A percentile compares a stretch with the other conserved stretches of the same genome.
These are phyloP conservation scores for Eumerus sabulonum DNA, from an alignment of 2,888 invertebrate species.

Conservation along the genomic window DNA sequence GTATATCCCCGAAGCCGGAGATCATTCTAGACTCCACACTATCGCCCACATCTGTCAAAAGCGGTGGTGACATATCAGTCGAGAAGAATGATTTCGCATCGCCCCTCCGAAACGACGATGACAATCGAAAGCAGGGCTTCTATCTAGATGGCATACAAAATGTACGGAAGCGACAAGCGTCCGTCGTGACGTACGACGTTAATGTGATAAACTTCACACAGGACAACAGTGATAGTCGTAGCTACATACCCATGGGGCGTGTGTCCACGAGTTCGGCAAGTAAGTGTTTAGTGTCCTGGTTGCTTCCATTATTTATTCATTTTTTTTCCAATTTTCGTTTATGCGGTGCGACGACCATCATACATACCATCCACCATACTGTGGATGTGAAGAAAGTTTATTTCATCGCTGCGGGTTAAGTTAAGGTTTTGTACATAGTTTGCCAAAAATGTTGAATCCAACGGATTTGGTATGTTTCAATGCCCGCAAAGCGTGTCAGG, in stretches of 20 bases:
- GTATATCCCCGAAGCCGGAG: constrained; percentile 78
- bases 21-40: constrained; percentile 78
- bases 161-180: constrained; percentile 77
- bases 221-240: constrained; percentile 77
- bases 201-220: constrained; percentile 79
- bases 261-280: constrained; percentile 79
- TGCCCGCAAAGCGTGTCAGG: too few species aligned
- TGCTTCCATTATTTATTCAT: neutral
- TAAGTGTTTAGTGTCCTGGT: constrained; percentile 71
- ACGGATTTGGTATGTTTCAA: too few species aligned
- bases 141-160: constrained; percentile 73
- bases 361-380: too few species aligned
- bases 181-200: constrained; percentile 79
- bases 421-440: too few species aligned
- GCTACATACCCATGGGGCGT: constrained; percentile 78
- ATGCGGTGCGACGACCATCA: neutral
- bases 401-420: too few species aligned
- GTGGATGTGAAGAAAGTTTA: too few species aligned
- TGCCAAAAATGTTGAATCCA: too few species aligned
- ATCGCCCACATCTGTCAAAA: constrained; percentile 74
- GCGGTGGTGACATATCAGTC: constrained; percentile 69
- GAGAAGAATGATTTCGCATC: constrained; percentile 76
- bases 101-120: constrained; percentile 72
- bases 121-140: constrained; percentile 46
- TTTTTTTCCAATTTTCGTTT: constrained; percentile 9